A percentile compares a stretch with the other conserved stretches of the same genome.
These are phyloP conservation scores for Cyaniris semiargus DNA, from an alignment of 2,888 invertebrate genomes.

Conservation along the genomic window DNA sequence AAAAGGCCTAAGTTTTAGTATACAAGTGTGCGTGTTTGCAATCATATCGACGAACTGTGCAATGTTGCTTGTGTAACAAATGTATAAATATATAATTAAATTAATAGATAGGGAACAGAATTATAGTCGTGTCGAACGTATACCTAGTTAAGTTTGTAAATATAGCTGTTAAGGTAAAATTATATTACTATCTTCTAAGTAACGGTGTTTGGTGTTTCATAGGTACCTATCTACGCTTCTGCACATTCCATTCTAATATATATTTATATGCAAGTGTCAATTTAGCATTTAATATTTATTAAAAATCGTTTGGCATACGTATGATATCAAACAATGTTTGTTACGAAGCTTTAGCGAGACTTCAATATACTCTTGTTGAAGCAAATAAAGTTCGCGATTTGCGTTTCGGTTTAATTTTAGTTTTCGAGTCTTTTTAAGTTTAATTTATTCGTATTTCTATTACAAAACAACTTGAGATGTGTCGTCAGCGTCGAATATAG, in stretches of 20 bases:
- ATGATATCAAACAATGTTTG: conserved; percentile 35
- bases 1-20: conserved; percentile 45
- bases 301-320: conserved; percentile 56
- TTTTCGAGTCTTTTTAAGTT: not conserved
- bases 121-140: conserved; percentile 72
- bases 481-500: conserved; percentile 12
- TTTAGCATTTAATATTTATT: conserved; percentile 60
- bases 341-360: not conserved
- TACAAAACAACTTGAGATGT: conserved; percentile 10
- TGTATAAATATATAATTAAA: conserved; percentile 63
- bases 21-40: conserved; percentile 46
- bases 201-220: conserved; percentile 78
- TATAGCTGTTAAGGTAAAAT: conserved; percentile 63
- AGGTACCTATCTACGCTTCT: conserved; percentile 76
- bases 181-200: conserved; percentile 57
- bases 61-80: conserved; percentile 73
- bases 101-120: conserved; percentile 74
- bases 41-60: conserved; percentile 74
- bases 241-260: conserved; percentile 71
- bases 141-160: conserved; percentile 72
- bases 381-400: not conserved
- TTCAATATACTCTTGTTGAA: not conserved
- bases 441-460: not conserved
- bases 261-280: conserved; percentile 77
- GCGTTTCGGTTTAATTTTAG: not conserved